Conservation (phyloP, 2,113 vertebrate genomes). For the Scomber colias region DNA sequence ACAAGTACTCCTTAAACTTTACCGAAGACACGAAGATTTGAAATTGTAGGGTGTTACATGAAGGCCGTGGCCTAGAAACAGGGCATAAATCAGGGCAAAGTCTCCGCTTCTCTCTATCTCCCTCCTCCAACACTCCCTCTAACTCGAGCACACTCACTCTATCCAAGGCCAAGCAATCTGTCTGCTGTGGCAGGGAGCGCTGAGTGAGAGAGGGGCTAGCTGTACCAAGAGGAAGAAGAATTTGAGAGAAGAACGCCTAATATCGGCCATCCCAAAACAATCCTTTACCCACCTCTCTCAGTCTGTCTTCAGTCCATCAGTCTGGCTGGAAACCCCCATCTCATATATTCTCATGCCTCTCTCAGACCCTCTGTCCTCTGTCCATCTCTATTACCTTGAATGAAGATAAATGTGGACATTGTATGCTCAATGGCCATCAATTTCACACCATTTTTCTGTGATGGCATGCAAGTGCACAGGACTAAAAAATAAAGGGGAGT, state of each 20-base stretch:
- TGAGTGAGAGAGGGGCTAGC: slow-evolving; percentile 32
- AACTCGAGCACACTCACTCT: slow-evolving; percentile 60
- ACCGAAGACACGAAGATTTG: slow-evolving; percentile 28
- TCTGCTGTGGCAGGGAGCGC: slow-evolving; percentile 36
- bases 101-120: slow-evolving; percentile 43
- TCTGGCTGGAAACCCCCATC: slow-evolving; percentile 24
- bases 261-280: slow-evolving; percentile 51
- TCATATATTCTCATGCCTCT: slow-evolving; percentile 43
- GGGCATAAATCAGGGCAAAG: slow-evolving; percentile 70
- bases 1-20: slow-evolving; percentile 32
- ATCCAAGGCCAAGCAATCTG: slow-evolving; percentile 65
- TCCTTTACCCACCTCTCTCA: slow-evolving; percentile 43
- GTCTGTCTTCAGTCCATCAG: slow-evolving; percentile 38
- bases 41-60: slow-evolving; percentile 53
- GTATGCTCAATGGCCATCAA: slow-evolving; percentile 49
- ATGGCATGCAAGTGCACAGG: background rate
- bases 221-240: slow-evolving; percentile 30
- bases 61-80: slow-evolving; percentile 67
- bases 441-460: slow-evolving; percentile 50
- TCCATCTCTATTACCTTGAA: slow-evolving; percentile 67
- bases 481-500: slow-evolving; percentile 25
- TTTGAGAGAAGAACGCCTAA: slow-evolving; percentile 35
- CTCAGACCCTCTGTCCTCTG: slow-evolving; percentile 48
- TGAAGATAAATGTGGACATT: slow-evolving; percentile 72
- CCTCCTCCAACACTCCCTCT: slow-evolving; percentile 53